Conservation (phyloP, 2,113 vertebrate genomes). For the Pagrus major region DNA sequence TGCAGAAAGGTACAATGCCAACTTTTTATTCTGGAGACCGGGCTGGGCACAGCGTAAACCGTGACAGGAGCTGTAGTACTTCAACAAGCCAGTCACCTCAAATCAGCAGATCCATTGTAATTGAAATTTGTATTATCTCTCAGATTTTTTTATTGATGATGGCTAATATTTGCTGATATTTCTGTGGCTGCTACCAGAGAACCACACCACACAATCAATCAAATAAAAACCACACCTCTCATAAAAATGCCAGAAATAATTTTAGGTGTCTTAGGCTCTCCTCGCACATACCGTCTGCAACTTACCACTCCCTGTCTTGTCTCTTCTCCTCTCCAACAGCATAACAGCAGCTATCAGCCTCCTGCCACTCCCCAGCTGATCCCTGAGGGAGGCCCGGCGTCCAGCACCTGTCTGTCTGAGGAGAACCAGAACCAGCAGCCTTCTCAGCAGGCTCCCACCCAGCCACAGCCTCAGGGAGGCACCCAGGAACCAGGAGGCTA, state of each 20-base stretch:
- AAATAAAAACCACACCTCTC: neutral
- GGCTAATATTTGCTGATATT: neutral
- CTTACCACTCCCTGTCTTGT: conserved; percentile 4
- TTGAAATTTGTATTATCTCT: neutral
- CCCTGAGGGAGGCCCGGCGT: conserved; percentile 76
- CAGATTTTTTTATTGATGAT: neutral
- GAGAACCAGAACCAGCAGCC: conserved; percentile 84
- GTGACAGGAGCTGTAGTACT: neutral
- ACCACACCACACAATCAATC: neutral
- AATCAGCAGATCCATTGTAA: neutral
- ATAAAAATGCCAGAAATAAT: conserved; percentile 7
- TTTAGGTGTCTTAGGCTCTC: conserved; percentile 2
- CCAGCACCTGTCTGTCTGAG: conserved; percentile 79
- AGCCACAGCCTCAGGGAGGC: conserved; percentile 82
- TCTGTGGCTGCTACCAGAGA: neutral
- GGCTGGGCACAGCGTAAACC: conserved; percentile 1
- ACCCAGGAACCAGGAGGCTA: conserved; percentile 85
- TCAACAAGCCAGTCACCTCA: neutral
- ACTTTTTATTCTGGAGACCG: no score
- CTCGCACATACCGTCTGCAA: neutral
- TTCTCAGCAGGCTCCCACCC: conserved; percentile 79
- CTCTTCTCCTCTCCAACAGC: conserved; percentile 69
- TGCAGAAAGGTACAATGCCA: no score
- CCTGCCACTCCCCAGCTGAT: conserved; percentile 81
- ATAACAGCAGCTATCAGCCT: conserved; percentile 74